A percentile compares a stretch with the other conserved stretches of the same genome.
Conservation (phyloP, 1,140 invertebrate species). For the Ptiloglossa arizonensis region DNA sequence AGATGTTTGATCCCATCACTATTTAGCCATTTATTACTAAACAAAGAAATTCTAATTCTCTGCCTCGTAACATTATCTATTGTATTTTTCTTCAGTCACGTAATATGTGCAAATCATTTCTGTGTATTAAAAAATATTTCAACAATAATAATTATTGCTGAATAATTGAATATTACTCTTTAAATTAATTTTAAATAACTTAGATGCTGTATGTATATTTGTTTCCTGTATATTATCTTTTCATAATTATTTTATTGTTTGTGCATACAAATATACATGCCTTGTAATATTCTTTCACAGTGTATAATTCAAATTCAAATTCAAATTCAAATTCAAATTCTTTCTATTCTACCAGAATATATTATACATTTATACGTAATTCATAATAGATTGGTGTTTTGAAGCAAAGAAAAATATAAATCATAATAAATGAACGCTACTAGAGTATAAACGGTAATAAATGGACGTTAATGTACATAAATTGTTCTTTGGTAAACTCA, state of each 20-base stretch:
- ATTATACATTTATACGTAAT: neutral
- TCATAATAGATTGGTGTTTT: neutral
- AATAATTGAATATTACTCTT: conserved; percentile 4
- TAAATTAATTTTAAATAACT: neutral
- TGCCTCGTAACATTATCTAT: too few species aligned
- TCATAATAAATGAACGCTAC: too few species aligned
- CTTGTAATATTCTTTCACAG: neutral
- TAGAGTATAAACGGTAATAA: neutral
- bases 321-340: neutral
- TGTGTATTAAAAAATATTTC: conserved; percentile 15
- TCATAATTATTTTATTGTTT: neutral
- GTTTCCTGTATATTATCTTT: neutral
- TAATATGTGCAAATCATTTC: conserved; percentile 5
- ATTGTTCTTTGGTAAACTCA: neutral
- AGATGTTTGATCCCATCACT: too few species aligned
- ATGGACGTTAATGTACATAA: neutral
- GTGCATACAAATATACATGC: conserved; percentile 4
- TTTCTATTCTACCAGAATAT: neutral
- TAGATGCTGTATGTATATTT: neutral
- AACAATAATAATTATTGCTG: neutral
- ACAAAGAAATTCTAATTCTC: too few species aligned
- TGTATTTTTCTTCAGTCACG: conserved; percentile 11
- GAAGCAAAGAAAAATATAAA: neutral
- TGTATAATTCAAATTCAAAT: too few species aligned
- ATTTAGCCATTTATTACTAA: too few species aligned